phyloP scores from a whole-genome alignment of 2,888 invertebrate species.

The Monopis laevigella region DNA sequence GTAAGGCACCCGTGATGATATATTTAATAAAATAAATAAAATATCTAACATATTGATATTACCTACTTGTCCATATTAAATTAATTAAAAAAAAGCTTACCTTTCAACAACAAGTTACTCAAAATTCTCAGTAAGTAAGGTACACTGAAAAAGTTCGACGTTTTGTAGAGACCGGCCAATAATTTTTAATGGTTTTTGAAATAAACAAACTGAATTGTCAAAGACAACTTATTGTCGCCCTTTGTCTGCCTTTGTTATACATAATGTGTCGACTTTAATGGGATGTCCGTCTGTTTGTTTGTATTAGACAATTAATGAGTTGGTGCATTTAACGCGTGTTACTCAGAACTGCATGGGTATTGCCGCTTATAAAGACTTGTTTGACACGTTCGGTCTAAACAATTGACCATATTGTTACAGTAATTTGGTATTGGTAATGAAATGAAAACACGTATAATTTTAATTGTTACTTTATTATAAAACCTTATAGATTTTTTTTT shows the following conservation, averaged over 20 bases:
- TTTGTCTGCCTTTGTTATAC: constrained; percentile 40
- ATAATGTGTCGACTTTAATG: constrained; percentile 48
- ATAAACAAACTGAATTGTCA: constrained; percentile 41
- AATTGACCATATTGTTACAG: too few species aligned
- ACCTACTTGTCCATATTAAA: too few species aligned
- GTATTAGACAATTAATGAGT: constrained; percentile 42
- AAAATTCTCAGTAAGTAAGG: constrained; percentile 35
- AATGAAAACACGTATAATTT: too few species aligned
- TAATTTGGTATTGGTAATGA: too few species aligned
- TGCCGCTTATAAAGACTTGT: too few species aligned
- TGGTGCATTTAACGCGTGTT: constrained; percentile 45
- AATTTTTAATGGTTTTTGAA: constrained; percentile 56
- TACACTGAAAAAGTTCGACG: constrained; percentile 28
- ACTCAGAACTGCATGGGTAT: too few species aligned
- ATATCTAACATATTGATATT: too few species aligned
- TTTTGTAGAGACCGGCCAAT: constrained; percentile 33
- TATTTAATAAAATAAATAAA: too few species aligned
- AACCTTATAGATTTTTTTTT: too few species aligned
- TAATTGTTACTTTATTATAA: too few species aligned
- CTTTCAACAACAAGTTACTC: constrained; percentile 6
- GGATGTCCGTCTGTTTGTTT: constrained; percentile 37
- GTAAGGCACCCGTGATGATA: too few species aligned
- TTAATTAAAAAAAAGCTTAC: not conserved
- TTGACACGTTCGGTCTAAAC: too few species aligned
- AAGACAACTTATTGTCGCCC: constrained; percentile 30